Conservation (phyloP, 2,888 invertebrate species). For the Eupithecia abbreviata region DNA sequence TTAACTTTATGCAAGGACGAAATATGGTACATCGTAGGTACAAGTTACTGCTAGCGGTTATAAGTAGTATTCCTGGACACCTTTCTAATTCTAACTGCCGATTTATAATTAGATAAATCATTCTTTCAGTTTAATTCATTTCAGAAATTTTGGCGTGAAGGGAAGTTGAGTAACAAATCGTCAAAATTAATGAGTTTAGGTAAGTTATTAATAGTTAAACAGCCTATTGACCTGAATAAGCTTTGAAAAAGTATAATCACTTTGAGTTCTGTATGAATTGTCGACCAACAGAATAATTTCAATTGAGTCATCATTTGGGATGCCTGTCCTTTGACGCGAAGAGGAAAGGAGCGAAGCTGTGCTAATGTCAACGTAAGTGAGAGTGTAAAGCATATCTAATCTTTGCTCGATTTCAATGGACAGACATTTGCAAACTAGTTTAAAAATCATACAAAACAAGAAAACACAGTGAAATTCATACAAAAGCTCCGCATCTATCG, state of each 20-base stretch:
- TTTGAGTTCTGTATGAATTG: not conserved
- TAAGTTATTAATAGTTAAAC: not conserved
- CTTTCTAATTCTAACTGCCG: not conserved
- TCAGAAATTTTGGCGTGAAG: not conserved
- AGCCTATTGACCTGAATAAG: not conserved
- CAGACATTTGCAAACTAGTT: too few relatives aligned
- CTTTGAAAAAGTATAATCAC: not conserved
- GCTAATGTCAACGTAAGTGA: too few relatives aligned
- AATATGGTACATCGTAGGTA: not conserved
- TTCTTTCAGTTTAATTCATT: not conserved
- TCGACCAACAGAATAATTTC: not conserved
- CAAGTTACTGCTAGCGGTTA: not conserved
- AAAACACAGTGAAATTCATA: too few relatives aligned
- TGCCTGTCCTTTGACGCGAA: too few relatives aligned
- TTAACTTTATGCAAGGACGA: not conserved
- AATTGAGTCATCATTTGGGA: not conserved
- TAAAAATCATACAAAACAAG: not conserved
- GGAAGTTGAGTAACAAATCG: not conserved
- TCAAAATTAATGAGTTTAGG: not conserved
- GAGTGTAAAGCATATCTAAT: too few relatives aligned
- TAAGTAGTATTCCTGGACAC: not conserved
- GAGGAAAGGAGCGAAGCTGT: not conserved
- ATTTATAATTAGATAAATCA: not conserved
- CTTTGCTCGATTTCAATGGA: too few relatives aligned
- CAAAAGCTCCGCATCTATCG: too few relatives aligned